phyloP scores from a whole-genome alignment of 2,797 vertebrate genomes.

The Scomberomorus guttatus region DNA sequence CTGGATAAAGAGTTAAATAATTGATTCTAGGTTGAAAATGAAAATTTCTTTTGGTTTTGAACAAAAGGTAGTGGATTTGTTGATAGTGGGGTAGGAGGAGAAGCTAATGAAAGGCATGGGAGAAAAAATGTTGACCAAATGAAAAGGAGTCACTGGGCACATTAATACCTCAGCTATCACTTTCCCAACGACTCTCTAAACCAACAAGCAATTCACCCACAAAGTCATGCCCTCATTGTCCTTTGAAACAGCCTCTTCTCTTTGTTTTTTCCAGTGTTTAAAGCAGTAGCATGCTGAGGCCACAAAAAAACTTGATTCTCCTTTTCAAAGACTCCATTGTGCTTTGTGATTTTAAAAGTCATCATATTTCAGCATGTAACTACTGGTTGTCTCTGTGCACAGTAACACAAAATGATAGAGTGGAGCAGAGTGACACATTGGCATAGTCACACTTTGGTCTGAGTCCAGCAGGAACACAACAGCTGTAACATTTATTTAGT shows the following conservation, averaged over 20 bases:
- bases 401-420: conserved; percentile 53
- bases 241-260: not conserved
- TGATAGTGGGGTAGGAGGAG: not conserved
- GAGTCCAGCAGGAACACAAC: conserved; percentile 12
- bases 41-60: too few relatives aligned
- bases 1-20: not conserved
- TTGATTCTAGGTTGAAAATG: too few relatives aligned
- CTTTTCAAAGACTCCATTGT: conserved; percentile 45
- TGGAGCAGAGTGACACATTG: conserved; percentile 36
- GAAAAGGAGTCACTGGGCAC: not conserved
- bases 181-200: not conserved
- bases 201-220: not conserved
- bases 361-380: conserved; percentile 52
- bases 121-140: not conserved
- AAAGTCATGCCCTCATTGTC: conserved; percentile 4
- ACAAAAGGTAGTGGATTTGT: not conserved
- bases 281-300: conserved; percentile 5
- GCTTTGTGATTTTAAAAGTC: conserved; percentile 41
- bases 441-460: conserved; percentile 24
- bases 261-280: conserved; percentile 3
- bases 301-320: not conserved
- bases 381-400: conserved; percentile 29
- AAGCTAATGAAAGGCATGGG: not conserved
- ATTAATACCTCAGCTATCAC: not conserved
- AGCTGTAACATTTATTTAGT: conserved; percentile 11